Evolutionary conservation across 2,113 vertebrate genomes (phyloP).

Genomic region (Ammodytes marinus): DNA sequence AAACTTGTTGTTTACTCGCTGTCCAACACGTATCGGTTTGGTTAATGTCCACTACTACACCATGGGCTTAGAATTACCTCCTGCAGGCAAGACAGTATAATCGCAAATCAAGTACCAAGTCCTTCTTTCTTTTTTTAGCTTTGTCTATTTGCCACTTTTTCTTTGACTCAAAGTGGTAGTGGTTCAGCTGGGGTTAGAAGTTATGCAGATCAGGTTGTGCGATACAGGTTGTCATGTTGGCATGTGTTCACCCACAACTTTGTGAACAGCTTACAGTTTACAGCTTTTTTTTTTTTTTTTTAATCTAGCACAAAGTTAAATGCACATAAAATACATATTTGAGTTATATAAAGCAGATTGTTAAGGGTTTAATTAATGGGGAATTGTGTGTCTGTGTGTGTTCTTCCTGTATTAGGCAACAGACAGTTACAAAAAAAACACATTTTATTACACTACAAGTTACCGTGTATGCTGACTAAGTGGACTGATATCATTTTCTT

Average conservation of each 20-base stretch:
- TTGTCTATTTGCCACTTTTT: slow-evolving; percentile 23
- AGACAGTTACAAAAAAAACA: background rate
- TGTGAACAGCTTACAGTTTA: slow-evolving; percentile 38
- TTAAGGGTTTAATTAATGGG: background rate
- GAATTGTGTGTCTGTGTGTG: background rate
- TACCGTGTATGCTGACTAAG: background rate
- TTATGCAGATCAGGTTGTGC: slow-evolving; percentile 50
- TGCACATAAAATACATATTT: background rate
- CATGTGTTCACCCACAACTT: slow-evolving; percentile 52
- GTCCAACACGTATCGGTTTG: slow-evolving; percentile 16
- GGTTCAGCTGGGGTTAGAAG: slow-evolving; percentile 27
- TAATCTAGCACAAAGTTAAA: too few species aligned
- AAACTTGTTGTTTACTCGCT: slow-evolving; percentile 61
- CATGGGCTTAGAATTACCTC: slow-evolving; percentile 61
- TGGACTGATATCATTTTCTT: background rate
- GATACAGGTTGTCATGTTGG: slow-evolving; percentile 45
- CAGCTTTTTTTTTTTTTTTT: background rate
- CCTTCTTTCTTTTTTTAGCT: slow-evolving; percentile 32
- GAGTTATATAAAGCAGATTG: background rate
- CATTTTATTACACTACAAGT: background rate
- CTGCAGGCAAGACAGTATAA: slow-evolving; percentile 35
- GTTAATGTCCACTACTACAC: slow-evolving; percentile 11
- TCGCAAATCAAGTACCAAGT: background rate
- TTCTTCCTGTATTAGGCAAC: slow-evolving; percentile 3
- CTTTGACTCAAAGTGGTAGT: slow-evolving; percentile 20